phyloP scores from a whole-genome alignment of 2,113 vertebrate species.

The Damaliscus lunatus region DNA sequence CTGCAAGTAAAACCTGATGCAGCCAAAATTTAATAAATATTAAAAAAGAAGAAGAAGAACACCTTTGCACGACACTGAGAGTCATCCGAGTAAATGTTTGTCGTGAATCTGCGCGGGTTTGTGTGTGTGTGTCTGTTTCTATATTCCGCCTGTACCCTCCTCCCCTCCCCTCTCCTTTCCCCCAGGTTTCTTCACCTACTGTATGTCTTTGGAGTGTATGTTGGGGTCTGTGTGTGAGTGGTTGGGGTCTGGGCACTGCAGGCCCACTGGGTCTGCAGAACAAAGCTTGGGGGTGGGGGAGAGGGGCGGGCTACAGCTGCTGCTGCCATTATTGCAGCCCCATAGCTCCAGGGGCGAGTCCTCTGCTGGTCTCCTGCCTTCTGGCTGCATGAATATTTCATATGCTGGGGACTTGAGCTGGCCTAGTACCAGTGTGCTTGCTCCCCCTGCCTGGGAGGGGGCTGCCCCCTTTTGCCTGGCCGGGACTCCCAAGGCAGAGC shows the following conservation, averaged over 20 bases:
- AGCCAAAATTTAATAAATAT: neutral
- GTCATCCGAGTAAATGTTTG: neutral
- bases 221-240: neutral
- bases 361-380: constrained; percentile 49
- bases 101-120: neutral
- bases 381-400: constrained; percentile 67
- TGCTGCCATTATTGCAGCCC: neutral
- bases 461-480: neutral
- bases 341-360: neutral
- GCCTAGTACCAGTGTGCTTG: neutral
- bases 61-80: neutral
- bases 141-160: neutral
- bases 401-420: constrained; percentile 26
- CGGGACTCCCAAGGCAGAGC: neutral
- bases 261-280: neutral
- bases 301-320: constrained; percentile 18
- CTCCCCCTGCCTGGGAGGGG: neutral
- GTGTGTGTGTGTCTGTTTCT: neutral
- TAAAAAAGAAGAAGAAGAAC: neutral
- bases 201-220: neutral
- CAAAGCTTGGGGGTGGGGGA: constrained; percentile 5
- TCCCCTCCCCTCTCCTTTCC: neutral
- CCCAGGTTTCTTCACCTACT: neutral
- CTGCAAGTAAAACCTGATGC: neutral
- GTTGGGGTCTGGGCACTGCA: neutral